Base-by-base conservation (phyloP, 2,888 invertebrate genomes). In the Lysandra coridon region DNA sequence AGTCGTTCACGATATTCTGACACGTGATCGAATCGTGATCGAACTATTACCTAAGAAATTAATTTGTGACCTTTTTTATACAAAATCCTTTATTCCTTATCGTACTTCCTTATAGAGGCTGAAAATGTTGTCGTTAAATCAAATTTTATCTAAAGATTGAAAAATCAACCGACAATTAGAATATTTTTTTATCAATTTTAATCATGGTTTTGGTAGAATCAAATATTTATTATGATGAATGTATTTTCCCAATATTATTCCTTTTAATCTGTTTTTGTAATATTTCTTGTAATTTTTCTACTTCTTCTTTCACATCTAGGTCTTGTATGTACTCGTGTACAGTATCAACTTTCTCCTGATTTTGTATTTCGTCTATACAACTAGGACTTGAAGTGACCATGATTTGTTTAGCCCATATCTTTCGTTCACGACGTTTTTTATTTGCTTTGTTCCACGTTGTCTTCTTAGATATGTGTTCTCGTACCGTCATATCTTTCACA, bases 381-480 rank as follows among this genome's bases (percentile, higher is more conserved):
- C 7, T 30, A 64, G 30, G 3, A 23, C 23, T 64, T 30, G 64
- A 23, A 30, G 64, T 30, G 23, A 23, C 64, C 64, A 30, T 64
- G 3, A 23, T 64, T 64, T 64, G 23, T 12, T 64, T 64, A 10
- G 30, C 10, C 4, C 10, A 0, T 64, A 1, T 64, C 64, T 64
- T 30, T 3, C 30, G 64, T 64, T 80, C 64, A 74, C 64, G 40
- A 60, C 76, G 44, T 57, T 49, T 78, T n/a, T 33, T 78, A 23
- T 77, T 80, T 49, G 57, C 33, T 12, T 23, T 44, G 77, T 82
- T 80, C 83, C 81, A 84, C 82, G 75, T 82, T 79, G 79, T 33
- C 78, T 83, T 84, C 53, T 37, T 82, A 5, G 81, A 81, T 78
- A 80, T 78, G 80, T 84, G 84, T 83, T 85, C 83, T 83, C 79